Conservation (phyloP, 2,797 vertebrate genomes). For the Trematomus bernacchii region DNA sequence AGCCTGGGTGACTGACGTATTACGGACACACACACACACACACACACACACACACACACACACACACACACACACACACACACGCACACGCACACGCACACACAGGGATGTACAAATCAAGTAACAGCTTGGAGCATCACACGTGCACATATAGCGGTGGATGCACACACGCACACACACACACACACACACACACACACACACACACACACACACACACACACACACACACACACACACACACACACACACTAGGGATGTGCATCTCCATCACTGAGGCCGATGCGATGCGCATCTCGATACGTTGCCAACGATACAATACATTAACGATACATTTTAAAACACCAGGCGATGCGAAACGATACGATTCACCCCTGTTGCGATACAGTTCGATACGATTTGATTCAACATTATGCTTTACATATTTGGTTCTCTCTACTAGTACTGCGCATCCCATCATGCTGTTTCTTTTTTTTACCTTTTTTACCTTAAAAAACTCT, state of each 20-base stretch:
- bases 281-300: too few species aligned
- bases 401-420: too few species aligned
- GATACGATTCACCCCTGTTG: too few species aligned
- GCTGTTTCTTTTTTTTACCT: too few species aligned
- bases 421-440: too few species aligned
- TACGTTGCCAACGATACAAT: too few species aligned
- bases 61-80: conserved; percentile 31
- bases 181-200: conserved; percentile 22
- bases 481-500: too few species aligned
- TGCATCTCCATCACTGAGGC: too few species aligned
- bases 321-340: too few species aligned
- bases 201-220: conserved; percentile 31
- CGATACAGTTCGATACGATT: too few species aligned
- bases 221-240: conserved; percentile 15
- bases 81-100: not conserved
- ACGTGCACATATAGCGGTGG: not conserved
- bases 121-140: conserved; percentile 36
- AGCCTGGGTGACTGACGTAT: conserved; percentile 65
- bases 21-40: conserved; percentile 37
- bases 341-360: too few species aligned
- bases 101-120: not conserved
- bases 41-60: conserved; percentile 21
- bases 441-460: too few species aligned
- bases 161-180: conserved; percentile 16
- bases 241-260: conserved; percentile 32